A percentile compares a stretch with the other conserved stretches of the same genome.
Evolutionary conservation across 2,888 invertebrate species (phyloP).

Genomic region (Iphiclides podalirius): DNA sequence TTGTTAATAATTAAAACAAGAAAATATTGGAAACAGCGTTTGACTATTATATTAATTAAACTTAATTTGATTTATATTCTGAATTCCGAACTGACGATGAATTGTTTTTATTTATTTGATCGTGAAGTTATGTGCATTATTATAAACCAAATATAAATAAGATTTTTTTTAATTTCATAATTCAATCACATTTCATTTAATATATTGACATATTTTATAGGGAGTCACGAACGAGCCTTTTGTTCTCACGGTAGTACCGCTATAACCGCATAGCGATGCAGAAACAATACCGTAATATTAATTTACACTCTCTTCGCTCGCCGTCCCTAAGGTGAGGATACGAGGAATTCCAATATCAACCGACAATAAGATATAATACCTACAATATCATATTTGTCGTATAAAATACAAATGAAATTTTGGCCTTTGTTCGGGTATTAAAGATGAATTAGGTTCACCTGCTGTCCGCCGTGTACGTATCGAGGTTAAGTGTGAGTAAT

Average conservation of each 20-base stretch:
- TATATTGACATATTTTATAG: no score
- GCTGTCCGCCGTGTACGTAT: constrained; percentile 84
- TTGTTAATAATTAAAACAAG: no score
- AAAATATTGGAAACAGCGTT: no score
- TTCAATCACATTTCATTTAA: not conserved
- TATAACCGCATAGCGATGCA: constrained; percentile 11
- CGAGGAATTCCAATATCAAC: constrained; percentile 19
- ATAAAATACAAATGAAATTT: constrained; percentile 1
- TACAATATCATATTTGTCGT: not conserved
- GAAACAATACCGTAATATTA: constrained; percentile 22
- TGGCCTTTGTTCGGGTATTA: not conserved
- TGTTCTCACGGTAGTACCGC: constrained; percentile 5
- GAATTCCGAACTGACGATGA: no score
- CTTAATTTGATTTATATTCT: no score
- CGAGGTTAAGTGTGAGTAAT: constrained; percentile 83
- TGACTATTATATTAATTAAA: no score
- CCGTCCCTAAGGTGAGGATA: constrained; percentile 4
- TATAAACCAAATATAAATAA: no score
- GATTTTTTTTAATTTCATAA: no score
- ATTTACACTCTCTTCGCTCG: constrained; percentile 15
- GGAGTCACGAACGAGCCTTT: constrained; percentile 7
- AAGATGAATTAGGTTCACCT: constrained; percentile 51
- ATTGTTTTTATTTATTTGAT: no score
- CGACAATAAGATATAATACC: constrained; percentile 11
- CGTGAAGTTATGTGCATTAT: no score